phyloP scores from a whole-genome alignment of 2,113 vertebrate genomes.

The Nycticryphes semicollaris region DNA sequence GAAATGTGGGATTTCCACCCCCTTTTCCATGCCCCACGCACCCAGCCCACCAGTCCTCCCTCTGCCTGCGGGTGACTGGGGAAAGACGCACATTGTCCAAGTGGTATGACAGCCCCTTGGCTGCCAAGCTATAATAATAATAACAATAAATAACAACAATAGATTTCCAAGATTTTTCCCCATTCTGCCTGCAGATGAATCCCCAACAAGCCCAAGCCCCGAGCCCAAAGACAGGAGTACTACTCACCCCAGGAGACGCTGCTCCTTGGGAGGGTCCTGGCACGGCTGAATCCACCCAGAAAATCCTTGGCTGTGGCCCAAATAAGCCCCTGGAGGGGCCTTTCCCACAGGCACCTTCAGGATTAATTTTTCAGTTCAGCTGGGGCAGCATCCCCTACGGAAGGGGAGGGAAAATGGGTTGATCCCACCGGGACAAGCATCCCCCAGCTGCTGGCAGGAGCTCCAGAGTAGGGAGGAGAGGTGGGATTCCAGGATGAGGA shows the following conservation, averaged over 20 bases:
- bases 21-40: not conserved
- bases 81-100: not conserved
- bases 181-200: not conserved
- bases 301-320: not conserved
- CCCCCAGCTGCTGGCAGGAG: not conserved
- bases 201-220: rapidly evolving
- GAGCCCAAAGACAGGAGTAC: not conserved
- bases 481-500: not conserved
- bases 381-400: rapidly evolving
- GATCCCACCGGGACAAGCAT: rapidly evolving
- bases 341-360: not conserved
- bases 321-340: not conserved
- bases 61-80: not conserved
- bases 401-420: not conserved
- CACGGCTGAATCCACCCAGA: not conserved
- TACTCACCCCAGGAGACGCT: not conserved
- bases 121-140: not conserved
- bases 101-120: rapidly evolving
- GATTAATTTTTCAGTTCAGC: not conserved
- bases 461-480: rapidly evolving
- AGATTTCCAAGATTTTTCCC: not conserved
- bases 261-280: not conserved
- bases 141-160: no score
- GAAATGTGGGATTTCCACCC: not conserved
- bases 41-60: not conserved